phyloP scores from a whole-genome alignment of 2,113 vertebrate species.

The Toxotes chatareus region DNA sequence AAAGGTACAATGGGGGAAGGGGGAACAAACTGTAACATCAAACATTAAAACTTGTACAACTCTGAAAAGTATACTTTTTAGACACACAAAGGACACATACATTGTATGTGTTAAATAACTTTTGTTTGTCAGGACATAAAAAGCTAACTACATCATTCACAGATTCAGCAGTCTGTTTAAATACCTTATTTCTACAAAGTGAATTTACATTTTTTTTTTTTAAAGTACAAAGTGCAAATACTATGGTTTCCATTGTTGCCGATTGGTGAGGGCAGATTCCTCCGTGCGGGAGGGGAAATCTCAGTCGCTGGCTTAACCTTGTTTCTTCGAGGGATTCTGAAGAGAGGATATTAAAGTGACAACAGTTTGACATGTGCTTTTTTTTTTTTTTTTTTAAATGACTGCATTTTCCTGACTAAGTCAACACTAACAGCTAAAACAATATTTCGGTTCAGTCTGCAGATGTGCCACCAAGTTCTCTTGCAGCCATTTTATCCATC shows the following conservation, averaged over 20 bases:
- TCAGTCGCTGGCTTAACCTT: conserved; percentile 86
- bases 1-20: conserved; percentile 61
- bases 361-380: conserved; percentile 9
- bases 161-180: conserved; percentile 94
- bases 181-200: conserved; percentile 97
- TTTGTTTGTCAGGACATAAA: conserved; percentile 83
- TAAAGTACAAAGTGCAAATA: conserved; percentile 99
- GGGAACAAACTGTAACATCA: conserved; percentile 72
- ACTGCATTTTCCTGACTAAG: neutral
- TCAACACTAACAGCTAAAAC: neutral
- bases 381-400: neutral
- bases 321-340: conserved; percentile 91
- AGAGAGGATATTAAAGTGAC: conserved; percentile 27
- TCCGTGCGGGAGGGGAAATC: conserved; percentile 76
- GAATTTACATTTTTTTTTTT: conserved; percentile 92
- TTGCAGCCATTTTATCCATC: neutral
- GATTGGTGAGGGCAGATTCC: conserved; percentile 87
- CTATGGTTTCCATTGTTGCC: conserved; percentile 90
- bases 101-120: conserved; percentile 92
- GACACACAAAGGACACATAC: conserved; percentile 91
- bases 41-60: conserved; percentile 88
- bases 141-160: conserved; percentile 91
- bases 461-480: neutral
- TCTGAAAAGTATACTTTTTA: conserved; percentile 82
- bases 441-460: neutral